phyloP scores from a whole-genome alignment of 2,113 vertebrate species.

The Labrus mixtus region DNA sequence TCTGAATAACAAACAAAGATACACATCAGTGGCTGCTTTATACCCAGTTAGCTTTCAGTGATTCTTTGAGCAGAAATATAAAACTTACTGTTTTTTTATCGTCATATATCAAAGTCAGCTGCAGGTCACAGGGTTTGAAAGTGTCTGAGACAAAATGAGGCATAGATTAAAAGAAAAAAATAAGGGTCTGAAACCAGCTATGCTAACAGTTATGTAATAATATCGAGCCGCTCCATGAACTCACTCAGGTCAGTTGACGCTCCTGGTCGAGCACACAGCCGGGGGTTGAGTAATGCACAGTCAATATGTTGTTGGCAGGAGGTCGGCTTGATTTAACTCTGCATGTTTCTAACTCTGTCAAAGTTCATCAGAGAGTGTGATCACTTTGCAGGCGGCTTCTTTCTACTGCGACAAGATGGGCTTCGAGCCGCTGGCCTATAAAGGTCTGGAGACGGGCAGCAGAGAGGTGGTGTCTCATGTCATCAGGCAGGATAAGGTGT shows the following conservation, averaged over 20 bases:
- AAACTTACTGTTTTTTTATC: too few species aligned
- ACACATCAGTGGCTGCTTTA: too few species aligned
- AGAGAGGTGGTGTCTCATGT: constrained; percentile 84
- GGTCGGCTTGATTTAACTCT: not conserved
- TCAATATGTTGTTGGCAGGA: constrained; percentile 2
- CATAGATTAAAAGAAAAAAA: too few species aligned
- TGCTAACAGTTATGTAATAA: too few species aligned
- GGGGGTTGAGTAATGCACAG: not conserved
- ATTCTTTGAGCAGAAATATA: too few species aligned
- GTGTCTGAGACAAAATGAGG: too few species aligned
- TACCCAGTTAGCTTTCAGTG: too few species aligned
- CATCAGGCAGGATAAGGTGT: constrained; percentile 86
- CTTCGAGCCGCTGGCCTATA: constrained; percentile 86
- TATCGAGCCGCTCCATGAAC: too few species aligned
- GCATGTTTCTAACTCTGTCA: not conserved
- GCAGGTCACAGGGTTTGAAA: too few species aligned
- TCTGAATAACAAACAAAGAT: too few species aligned
- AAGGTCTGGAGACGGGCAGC: constrained; percentile 86
- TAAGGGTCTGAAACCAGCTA: too few species aligned
- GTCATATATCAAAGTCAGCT: too few species aligned
- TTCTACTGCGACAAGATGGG: constrained; percentile 88
- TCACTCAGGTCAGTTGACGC: not conserved
- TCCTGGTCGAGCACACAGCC: not conserved
- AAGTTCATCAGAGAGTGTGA: constrained; percentile 1
- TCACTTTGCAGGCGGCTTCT: constrained; percentile 77